phyloP scores from a whole-genome alignment of 2,797 vertebrate species.

The Coluber constrictor region DNA sequence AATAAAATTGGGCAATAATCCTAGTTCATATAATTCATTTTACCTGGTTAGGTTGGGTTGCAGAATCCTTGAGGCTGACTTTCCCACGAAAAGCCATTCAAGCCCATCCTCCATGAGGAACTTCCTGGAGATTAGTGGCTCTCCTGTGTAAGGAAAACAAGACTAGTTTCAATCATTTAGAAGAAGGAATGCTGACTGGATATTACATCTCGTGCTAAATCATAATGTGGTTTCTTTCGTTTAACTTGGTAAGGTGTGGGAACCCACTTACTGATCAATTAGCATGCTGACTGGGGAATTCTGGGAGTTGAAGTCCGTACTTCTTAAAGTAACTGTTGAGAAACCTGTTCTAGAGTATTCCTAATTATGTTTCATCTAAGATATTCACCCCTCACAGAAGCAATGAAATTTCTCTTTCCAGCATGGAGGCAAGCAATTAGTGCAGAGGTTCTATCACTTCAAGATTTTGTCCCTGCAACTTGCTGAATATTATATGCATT shows the following conservation, averaged over 20 bases:
- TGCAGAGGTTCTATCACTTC: background rate
- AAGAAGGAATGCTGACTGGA: background rate
- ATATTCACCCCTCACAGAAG: background rate
- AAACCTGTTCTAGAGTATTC: background rate
- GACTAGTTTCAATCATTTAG: background rate
- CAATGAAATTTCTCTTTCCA: background rate
- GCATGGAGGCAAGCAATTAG: background rate
- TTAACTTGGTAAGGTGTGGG: background rate
- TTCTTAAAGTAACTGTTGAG: background rate
- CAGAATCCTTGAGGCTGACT: background rate
- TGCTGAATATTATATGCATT: background rate
- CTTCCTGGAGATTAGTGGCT: accelerated
- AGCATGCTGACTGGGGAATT: background rate
- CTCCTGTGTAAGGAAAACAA: background rate
- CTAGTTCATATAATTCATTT: slow-evolving; percentile 11
- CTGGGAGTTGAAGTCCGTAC: background rate
- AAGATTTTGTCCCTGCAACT: background rate
- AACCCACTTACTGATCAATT: background rate
- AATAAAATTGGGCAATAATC: accelerated
- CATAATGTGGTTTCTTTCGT: background rate
- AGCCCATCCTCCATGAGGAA: background rate
- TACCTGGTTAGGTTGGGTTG: slow-evolving; percentile 29
- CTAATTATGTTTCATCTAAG: background rate
- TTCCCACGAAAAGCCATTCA: background rate
- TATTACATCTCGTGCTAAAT: background rate